Evolutionary conservation across 2,888 invertebrate species (phyloP).

Genomic region (Gerris lacustris): DNA sequence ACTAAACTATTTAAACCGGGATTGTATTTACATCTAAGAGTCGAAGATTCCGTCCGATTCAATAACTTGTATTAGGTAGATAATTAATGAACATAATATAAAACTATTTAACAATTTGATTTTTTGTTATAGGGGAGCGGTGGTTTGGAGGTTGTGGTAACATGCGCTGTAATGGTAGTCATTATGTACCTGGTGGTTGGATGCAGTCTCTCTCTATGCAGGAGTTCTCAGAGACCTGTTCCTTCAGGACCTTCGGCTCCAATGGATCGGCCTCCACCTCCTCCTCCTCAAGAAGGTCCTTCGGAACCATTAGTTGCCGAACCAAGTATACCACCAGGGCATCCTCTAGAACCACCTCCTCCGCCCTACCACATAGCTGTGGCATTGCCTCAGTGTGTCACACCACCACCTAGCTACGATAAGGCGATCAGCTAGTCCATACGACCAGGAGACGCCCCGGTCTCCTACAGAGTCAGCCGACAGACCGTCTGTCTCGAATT

Average conservation of each 20-base stretch:
- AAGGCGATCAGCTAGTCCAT: conserved; percentile 53
- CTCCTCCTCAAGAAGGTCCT: not conserved
- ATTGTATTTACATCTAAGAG: too few relatives aligned
- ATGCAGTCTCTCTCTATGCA: conserved; percentile 48
- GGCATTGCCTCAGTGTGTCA: conserved; percentile 48
- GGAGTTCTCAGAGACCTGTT: conserved; percentile 25
- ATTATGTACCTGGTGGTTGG: conserved; percentile 33
- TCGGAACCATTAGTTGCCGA: conserved; percentile 34
- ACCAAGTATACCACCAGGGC: conserved; percentile 29
- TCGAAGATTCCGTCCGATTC: too few relatives aligned
- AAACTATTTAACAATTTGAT: not conserved
- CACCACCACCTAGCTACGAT: conserved; percentile 57
- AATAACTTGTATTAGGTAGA: too few relatives aligned
- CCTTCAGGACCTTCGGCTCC: conserved; percentile 26
- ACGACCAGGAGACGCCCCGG: not conserved
- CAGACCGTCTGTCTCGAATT: not conserved
- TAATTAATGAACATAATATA: too few relatives aligned
- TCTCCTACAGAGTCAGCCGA: conserved; percentile 1
- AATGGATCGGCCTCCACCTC: conserved; percentile 17
- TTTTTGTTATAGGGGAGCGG: conserved; percentile 29
- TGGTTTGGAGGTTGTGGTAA: conserved; percentile 50
- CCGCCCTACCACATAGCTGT: conserved; percentile 79
- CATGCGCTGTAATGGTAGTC: conserved; percentile 37
- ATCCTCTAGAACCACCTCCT: conserved; percentile 44
- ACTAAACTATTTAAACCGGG: too few relatives aligned